Evolutionary conservation across 2,113 vertebrate genomes (phyloP), one percentile per base, ranked within the genome.

Genomic region (Hemiprocne comata): DNA sequence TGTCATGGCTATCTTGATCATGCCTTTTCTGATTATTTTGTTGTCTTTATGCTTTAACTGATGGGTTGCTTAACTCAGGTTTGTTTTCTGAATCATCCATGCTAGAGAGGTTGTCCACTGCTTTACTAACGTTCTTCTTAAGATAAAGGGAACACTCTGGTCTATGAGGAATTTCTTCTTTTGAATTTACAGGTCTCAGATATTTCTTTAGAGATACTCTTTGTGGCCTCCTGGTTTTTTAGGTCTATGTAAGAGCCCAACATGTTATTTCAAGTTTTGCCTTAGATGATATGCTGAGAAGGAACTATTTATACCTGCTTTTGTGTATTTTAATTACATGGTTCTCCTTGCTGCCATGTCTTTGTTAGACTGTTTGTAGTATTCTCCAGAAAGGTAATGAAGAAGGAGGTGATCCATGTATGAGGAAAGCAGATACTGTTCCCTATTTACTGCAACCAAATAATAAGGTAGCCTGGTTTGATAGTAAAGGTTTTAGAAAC

Each of bases 231-330:
- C 8, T 5, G 21, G 24, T 50, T 82, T 87, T 93, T 57, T 55
- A 54, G 62, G 31, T 76, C 51, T 94, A 48, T 14, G 6, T 80
- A 91, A 96, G 58, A 94, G 65, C 36, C 38, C 64, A 77, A 85
- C 11, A 2, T 21, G 38, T 81, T 66, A 33, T 87, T 95, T 94
- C 51, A 78, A 57, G 46, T 66, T 73, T 85, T 95, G 36, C 60
- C 23, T 58, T 70, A 31, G 71, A 89, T 87, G 46, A 75, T 34
- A 57, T 0, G 3, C 60, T 82, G 85, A 72, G 58, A 89, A 72
- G 33, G 46, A 88, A 29, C 71, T 93, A 89, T 76, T 93, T 87
- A 82, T 88, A 85, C 67, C 72, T 85, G 60, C 82, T 80, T 94
- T 93, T 94, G 60, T 80, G 64, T 74, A 7, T 51, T 38, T 14